Evolutionary conservation across 2,888 invertebrate genomes (phyloP).

Genomic region (Dryadula phaetusa): DNA sequence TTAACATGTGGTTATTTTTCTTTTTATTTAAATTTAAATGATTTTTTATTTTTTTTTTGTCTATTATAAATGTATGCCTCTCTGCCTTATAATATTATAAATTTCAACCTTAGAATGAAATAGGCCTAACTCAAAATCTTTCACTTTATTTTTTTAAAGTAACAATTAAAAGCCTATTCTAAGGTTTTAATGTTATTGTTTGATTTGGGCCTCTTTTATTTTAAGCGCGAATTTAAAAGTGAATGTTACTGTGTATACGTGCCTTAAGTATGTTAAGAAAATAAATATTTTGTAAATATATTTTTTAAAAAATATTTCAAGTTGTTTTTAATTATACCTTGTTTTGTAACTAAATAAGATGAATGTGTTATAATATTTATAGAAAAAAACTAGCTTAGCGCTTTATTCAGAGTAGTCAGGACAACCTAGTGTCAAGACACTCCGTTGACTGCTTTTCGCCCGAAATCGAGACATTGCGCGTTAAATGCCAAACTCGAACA

Average conservation of each 20-base stretch:
- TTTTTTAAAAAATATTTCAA: constrained; percentile 32
- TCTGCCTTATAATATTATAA: not conserved
- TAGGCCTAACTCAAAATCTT: not conserved
- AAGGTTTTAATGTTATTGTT: not conserved
- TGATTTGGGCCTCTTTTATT: not conserved
- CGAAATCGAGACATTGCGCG: too few relatives aligned
- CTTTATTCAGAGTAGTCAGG: too few relatives aligned
- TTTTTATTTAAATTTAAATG: not conserved
- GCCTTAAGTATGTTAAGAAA: constrained; percentile 30
- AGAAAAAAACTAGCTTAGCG: too few relatives aligned
- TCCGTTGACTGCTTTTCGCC: too few relatives aligned
- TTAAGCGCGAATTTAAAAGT: constrained; percentile 13
- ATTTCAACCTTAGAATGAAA: not conserved
- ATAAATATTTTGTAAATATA: constrained; percentile 44
- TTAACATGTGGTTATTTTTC: too few relatives aligned
- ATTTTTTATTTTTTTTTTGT: too few relatives aligned
- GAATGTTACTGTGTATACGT: constrained; percentile 30
- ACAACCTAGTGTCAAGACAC: too few relatives aligned
- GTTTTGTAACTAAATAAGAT: too few relatives aligned
- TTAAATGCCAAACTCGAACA: too few relatives aligned
- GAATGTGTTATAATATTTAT: too few relatives aligned
- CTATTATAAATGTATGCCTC: constrained; percentile 1
- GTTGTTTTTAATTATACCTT: not conserved
- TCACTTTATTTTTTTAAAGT: not conserved
- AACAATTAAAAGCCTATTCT: not conserved